A percentile compares a stretch with the other conserved stretches of the same genome.
Evolutionary conservation across 1,140 invertebrate genomes (phyloP).

Genomic region (Ericerus pela): DNA sequence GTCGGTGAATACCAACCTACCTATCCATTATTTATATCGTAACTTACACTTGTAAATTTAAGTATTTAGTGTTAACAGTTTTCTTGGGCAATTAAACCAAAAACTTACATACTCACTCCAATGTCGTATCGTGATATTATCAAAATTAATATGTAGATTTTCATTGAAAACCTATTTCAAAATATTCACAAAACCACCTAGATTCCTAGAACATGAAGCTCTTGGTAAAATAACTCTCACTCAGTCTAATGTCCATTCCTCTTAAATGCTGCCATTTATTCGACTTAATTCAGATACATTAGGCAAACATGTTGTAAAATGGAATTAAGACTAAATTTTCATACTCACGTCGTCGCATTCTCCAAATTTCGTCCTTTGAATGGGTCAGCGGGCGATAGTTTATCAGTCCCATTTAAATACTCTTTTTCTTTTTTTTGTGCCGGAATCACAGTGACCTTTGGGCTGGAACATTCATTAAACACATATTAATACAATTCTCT

Average conservation of each 20-base stretch:
- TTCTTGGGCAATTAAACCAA: too few relatives aligned
- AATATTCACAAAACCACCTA: background rate
- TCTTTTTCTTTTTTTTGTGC: constrained; percentile 6
- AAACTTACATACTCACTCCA: too few relatives aligned
- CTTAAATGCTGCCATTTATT: background rate
- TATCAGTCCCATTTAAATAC: constrained; percentile 21
- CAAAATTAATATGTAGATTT: too few relatives aligned
- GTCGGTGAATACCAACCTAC: too few relatives aligned
- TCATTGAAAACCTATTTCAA: background rate
- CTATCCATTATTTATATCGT: too few relatives aligned
- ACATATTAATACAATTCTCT: background rate
- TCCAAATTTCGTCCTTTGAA: constrained; percentile 52
- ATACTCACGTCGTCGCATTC: constrained; percentile 65
- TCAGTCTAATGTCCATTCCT: background rate
- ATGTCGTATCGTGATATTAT: too few relatives aligned
- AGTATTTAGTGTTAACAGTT: too few relatives aligned
- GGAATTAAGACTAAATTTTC: background rate
- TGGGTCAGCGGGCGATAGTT: constrained; percentile 46
- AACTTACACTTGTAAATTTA: too few relatives aligned
- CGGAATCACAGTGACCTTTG: background rate
- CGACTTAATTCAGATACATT: background rate
- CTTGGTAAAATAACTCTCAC: background rate
- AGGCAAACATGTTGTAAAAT: background rate
- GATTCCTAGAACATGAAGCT: background rate
- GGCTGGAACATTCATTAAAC: background rate